Evolutionary conservation across 2,888 invertebrate genomes (phyloP).

Genomic region (Leptinotarsa juncta): DNA sequence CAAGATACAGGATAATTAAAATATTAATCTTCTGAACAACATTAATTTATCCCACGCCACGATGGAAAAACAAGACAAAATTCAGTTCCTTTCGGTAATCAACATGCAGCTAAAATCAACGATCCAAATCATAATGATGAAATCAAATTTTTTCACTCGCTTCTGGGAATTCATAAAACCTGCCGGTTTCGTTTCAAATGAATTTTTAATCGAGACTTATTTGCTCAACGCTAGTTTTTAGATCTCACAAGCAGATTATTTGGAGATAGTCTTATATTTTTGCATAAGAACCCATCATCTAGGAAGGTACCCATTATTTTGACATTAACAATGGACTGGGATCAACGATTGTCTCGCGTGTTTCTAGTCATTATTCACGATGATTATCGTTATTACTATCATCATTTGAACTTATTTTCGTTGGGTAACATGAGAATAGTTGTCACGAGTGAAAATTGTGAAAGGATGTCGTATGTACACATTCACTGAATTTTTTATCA

Average conservation of each 20-base stretch:
- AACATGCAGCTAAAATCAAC: background rate
- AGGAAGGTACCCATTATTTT: constrained; percentile 24
- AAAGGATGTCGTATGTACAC: background rate
- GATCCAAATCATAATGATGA: background rate
- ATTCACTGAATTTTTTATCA: background rate
- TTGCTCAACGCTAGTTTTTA: constrained; percentile 15
- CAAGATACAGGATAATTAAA: too few species aligned
- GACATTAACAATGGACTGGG: constrained; percentile 23
- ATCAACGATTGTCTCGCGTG: constrained; percentile 28
- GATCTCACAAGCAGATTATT: constrained; percentile 17
- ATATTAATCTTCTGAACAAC: too few species aligned
- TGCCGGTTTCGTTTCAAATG: constrained; percentile 4
- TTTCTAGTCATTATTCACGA: constrained; percentile 23
- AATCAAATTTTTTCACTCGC: background rate
- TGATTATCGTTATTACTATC: constrained; percentile 20
- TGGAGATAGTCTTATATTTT: constrained; percentile 22
- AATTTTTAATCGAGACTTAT: constrained; percentile 18
- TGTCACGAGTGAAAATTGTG: constrained; percentile 21
- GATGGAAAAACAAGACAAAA: too few species aligned
- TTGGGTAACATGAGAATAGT: constrained; percentile 22
- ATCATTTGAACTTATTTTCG: constrained; percentile 23
- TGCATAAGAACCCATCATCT: constrained; percentile 26
- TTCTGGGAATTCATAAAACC: constrained; percentile 4
- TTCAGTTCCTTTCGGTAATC: too few species aligned
- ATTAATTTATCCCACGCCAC: too few species aligned